These are phyloP conservation scores for Furnarius figulus DNA, from an alignment of 2,113 vertebrate species.

Conservation along the genomic window DNA sequence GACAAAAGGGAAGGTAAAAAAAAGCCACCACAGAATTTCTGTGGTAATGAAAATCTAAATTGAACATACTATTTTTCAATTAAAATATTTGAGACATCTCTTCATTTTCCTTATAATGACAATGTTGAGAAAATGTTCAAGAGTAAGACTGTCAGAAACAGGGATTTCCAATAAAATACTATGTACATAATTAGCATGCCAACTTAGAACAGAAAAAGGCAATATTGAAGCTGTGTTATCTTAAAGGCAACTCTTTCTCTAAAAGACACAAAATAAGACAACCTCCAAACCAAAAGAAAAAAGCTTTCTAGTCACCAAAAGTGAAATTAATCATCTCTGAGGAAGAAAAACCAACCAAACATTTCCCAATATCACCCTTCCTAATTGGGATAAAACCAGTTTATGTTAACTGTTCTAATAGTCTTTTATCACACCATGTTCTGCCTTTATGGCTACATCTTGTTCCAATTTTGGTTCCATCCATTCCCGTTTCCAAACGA, in stretches of 20 bases:
- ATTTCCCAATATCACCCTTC: not conserved
- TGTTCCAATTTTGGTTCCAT: conserved; percentile 64
- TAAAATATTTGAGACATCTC: not conserved
- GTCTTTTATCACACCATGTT: not conserved
- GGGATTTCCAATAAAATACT: not conserved
- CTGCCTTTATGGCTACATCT: conserved; percentile 41
- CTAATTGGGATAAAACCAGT: not conserved
- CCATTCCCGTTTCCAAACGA: conserved; percentile 8
- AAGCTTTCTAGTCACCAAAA: not conserved
- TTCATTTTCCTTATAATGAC: not conserved
- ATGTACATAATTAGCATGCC: not conserved
- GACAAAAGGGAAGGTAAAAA: not conserved
- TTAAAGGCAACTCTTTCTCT: not conserved
- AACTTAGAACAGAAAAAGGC: not conserved
- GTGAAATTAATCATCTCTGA: not conserved
- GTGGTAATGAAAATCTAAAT: not conserved
- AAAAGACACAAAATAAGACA: not conserved
- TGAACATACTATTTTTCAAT: not conserved
- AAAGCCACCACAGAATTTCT: not conserved
- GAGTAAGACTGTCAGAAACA: not conserved
- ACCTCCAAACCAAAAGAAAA: not conserved
- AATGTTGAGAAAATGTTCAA: not conserved
- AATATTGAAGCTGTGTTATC: not conserved
- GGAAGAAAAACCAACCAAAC: not conserved
- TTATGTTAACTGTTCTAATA: conserved; percentile 5